Evolutionary conservation across 2,113 vertebrate genomes (phyloP).

Genomic region (Athene noctua): DNA sequence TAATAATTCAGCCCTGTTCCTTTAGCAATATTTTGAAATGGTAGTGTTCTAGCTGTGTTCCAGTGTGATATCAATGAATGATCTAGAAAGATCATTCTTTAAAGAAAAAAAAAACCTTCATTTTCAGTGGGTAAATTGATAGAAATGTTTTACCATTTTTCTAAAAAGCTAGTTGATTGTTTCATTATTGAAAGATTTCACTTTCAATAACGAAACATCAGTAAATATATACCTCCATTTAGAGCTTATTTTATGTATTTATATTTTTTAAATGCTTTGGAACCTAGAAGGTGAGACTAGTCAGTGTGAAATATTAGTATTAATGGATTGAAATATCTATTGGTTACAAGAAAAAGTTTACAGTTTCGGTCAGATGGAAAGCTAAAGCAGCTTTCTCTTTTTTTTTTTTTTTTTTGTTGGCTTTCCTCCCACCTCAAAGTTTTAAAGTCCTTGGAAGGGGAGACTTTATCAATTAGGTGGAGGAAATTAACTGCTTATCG

Average conservation of each 20-base stretch:
- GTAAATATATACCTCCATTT: not conserved
- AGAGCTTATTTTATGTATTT: not conserved
- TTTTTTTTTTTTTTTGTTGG: too few relatives aligned
- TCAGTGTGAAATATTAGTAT: not conserved
- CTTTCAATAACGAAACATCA: not conserved
- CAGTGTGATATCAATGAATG: not conserved
- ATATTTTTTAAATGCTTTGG: not conserved
- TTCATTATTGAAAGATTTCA: not conserved
- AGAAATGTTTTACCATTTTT: not conserved
- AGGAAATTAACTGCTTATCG: not conserved
- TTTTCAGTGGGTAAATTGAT: not conserved
- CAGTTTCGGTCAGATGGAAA: not conserved
- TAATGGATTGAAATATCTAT: not conserved
- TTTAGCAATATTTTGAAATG: not conserved
- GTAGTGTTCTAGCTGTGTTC: not conserved
- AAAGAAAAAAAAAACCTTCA: not conserved
- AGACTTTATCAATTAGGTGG: not conserved
- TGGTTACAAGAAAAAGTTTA: not conserved
- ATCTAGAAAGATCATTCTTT: too few relatives aligned
- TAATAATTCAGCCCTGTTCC: not conserved
- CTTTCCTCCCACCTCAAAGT: not conserved
- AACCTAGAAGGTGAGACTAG: not conserved
- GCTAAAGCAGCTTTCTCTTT: not conserved
- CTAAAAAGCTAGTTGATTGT: not conserved
- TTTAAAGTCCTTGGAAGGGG: not conserved